These are phyloP conservation scores for Lithophane ornitopus DNA, from an alignment of 2,888 invertebrate genomes.

Conservation along the genomic window DNA sequence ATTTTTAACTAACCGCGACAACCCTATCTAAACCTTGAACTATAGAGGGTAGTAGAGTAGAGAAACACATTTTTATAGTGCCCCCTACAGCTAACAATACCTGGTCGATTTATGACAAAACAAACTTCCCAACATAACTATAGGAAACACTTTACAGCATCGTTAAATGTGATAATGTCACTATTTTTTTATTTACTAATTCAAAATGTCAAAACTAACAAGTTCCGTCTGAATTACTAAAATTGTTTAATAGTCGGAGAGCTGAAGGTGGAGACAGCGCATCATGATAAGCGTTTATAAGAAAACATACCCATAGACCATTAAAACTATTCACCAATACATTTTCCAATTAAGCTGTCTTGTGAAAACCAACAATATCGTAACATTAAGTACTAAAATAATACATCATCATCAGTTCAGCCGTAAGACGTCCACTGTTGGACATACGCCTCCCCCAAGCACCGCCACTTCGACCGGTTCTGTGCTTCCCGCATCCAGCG, in stretches of 20 bases:
- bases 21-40: conserved; percentile 40
- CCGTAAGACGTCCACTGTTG: no score
- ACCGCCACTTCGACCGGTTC: no score
- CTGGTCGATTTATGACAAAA: conserved; percentile 71
- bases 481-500: no score
- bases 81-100: conserved; percentile 66
- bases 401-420: no score
- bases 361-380: background rate
- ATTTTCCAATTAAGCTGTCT: background rate
- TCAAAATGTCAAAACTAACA: conserved; percentile 59
- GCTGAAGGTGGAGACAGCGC: background rate
- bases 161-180: conserved; percentile 72
- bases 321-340: background rate
- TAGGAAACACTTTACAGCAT: conserved; percentile 70
- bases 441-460: no score
- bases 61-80: conserved; percentile 52
- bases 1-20: conserved; percentile 12
- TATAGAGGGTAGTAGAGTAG: no score
- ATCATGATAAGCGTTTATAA: no score
- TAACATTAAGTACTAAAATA: background rate
- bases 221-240: conserved; percentile 9
- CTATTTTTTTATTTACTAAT: conserved; percentile 71
- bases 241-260: conserved; percentile 30
- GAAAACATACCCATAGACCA: background rate
- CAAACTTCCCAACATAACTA: conserved; percentile 72